Evolutionary conservation across 1,140 invertebrate species (phyloP).

Genomic region (Colletes latitarsis): DNA sequence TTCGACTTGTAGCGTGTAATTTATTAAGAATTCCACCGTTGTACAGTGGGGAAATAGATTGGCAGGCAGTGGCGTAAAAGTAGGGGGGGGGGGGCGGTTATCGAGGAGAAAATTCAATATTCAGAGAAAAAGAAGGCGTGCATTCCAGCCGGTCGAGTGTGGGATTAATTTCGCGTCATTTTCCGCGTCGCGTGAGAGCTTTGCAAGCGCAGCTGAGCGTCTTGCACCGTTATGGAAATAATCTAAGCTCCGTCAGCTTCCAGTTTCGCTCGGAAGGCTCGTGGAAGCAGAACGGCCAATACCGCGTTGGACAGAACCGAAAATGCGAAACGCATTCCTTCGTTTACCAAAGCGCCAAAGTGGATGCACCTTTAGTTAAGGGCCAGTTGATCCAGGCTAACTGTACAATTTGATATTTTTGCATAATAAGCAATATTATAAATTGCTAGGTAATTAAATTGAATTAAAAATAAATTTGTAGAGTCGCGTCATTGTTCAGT

Average conservation of each 20-base stretch:
- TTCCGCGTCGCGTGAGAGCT: slow-evolving; percentile 16
- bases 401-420: too few relatives aligned
- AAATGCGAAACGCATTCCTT: too few relatives aligned
- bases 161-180: slow-evolving; percentile 37
- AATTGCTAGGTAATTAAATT: too few relatives aligned
- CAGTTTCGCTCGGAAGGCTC: neutral
- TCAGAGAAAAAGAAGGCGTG: neutral
- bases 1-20: too few relatives aligned
- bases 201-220: neutral
- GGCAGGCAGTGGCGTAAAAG: neutral
- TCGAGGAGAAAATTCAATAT: neutral
- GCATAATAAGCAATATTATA: too few relatives aligned
- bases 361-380: neutral
- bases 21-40: too few relatives aligned
- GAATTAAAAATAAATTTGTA: too few relatives aligned
- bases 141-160: slow-evolving; percentile 18
- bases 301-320: neutral
- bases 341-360: neutral
- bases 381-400: neutral
- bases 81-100: accelerated
- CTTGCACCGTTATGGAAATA: slow-evolving; percentile 20
- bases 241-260: neutral
- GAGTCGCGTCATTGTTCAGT: too few relatives aligned
- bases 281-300: neutral
- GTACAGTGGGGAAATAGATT: too few relatives aligned